Conservation (phyloP, 2,113 vertebrate species). For the Lophura nycthemera region DNA sequence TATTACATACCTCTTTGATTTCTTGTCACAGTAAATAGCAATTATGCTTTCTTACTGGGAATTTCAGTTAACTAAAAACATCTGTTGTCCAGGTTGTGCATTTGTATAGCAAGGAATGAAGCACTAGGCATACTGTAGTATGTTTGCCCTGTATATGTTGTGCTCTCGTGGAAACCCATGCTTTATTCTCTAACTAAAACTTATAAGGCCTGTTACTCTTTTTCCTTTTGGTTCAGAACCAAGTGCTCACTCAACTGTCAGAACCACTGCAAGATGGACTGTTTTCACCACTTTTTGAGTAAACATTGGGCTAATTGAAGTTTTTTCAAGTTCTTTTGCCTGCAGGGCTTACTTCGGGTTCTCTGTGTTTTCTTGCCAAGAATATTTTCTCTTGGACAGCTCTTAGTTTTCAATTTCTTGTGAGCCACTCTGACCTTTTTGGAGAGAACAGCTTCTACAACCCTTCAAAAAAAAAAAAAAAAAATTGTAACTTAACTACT, state of each 20-base stretch:
- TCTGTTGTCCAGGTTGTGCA: background rate
- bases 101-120: background rate
- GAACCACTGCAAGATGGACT: background rate
- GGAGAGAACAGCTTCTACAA: background rate
- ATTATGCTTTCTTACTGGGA: background rate
- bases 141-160: background rate
- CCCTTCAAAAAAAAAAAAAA: background rate
- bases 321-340: background rate
- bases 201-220: background rate
- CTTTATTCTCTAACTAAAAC: background rate
- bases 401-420: background rate
- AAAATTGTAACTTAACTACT: background rate
- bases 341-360: background rate
- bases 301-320: background rate
- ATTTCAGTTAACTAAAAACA: background rate
- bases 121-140: background rate
- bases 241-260: background rate
- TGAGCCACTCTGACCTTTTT: background rate
- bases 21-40: background rate
- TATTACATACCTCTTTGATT: background rate
- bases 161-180: background rate
- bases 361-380: background rate
- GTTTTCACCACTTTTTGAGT: background rate
- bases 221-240: rapidly evolving
- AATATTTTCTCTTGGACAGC: background rate